These are phyloP conservation scores for Calidris pugnax DNA, from an alignment of 2,113 vertebrate genomes.

Conservation along the genomic window DNA sequence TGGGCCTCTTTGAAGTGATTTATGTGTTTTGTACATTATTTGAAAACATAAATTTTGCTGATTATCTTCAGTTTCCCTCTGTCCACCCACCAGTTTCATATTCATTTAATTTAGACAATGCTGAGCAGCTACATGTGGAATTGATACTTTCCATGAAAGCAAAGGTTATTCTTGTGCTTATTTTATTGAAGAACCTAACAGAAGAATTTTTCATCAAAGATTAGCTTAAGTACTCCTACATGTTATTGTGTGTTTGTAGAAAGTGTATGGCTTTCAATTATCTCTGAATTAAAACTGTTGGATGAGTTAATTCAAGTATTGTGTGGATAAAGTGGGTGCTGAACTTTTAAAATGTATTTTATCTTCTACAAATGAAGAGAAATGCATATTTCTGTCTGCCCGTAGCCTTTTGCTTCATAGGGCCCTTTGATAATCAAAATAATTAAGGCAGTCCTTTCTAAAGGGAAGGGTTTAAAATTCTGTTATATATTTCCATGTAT, in stretches of 20 bases:
- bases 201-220: conserved; percentile 58
- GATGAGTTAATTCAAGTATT: not conserved
- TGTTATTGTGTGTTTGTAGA: conserved; percentile 46
- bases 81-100: conserved; percentile 51
- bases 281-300: not conserved
- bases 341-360: not conserved
- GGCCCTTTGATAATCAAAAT: not conserved
- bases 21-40: conserved; percentile 55
- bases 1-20: conserved; percentile 34
- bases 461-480: conserved; percentile 1
- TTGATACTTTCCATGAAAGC: conserved; percentile 69
- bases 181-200: conserved; percentile 50
- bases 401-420: not conserved
- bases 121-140: conserved; percentile 62
- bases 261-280: conserved; percentile 35
- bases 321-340: not conserved
- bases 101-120: conserved; percentile 67
- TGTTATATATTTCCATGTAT: not conserved
- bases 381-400: not conserved
- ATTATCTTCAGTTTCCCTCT: conserved; percentile 58
- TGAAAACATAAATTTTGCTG: conserved; percentile 63
- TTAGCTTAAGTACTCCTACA: conserved; percentile 30
- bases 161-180: conserved; percentile 54
- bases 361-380: not conserved
- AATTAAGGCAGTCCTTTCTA: conserved; percentile 13